phyloP scores from a whole-genome alignment of 1,140 invertebrate genomes.

The Drosophila repleta region DNA sequence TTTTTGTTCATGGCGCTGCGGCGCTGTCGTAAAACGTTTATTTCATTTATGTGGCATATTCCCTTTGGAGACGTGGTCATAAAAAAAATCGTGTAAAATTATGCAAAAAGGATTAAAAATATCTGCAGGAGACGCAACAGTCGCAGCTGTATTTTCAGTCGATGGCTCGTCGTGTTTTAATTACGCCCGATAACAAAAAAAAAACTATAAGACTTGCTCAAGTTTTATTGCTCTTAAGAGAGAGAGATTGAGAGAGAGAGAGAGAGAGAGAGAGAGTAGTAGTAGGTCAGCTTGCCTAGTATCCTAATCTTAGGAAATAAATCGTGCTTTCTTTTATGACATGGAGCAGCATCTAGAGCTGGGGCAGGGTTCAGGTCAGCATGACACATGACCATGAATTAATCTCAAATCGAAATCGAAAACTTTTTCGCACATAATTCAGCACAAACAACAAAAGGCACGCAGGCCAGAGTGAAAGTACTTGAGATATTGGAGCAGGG shows the following conservation, averaged over 20 bases:
- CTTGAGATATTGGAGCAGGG: background rate
- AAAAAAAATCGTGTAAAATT: slow-evolving; percentile 72
- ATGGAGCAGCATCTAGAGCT: background rate
- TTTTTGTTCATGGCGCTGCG: slow-evolving; percentile 13
- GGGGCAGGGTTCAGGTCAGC: slow-evolving; percentile 19
- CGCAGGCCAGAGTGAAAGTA: slow-evolving; percentile 9
- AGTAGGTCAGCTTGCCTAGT: background rate
- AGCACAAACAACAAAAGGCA: slow-evolving; percentile 46
- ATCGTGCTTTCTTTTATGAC: slow-evolving; percentile 36
- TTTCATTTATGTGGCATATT: slow-evolving; percentile 77
- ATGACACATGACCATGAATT: slow-evolving; percentile 46
- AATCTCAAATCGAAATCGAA: slow-evolving; percentile 61
- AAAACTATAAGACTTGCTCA: slow-evolving; percentile 57
- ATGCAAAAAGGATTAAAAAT: slow-evolving; percentile 78
- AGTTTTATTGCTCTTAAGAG: slow-evolving; percentile 54
- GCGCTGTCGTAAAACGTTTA: slow-evolving; percentile 74
- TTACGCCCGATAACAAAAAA: slow-evolving; percentile 61
- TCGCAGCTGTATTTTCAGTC: slow-evolving; percentile 54
- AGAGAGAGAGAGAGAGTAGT: slow-evolving; percentile 12
- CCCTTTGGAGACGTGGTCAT: slow-evolving; percentile 69
- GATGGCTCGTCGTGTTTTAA: slow-evolving; percentile 61
- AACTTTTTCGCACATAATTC: slow-evolving; percentile 67
- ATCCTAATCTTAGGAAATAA: slow-evolving; percentile 52
- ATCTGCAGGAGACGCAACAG: slow-evolving; percentile 52
- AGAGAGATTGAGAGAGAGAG: slow-evolving; percentile 18